phyloP scores from a whole-genome alignment of 2,888 invertebrate genomes.

The Opisthograptis luteolata region DNA sequence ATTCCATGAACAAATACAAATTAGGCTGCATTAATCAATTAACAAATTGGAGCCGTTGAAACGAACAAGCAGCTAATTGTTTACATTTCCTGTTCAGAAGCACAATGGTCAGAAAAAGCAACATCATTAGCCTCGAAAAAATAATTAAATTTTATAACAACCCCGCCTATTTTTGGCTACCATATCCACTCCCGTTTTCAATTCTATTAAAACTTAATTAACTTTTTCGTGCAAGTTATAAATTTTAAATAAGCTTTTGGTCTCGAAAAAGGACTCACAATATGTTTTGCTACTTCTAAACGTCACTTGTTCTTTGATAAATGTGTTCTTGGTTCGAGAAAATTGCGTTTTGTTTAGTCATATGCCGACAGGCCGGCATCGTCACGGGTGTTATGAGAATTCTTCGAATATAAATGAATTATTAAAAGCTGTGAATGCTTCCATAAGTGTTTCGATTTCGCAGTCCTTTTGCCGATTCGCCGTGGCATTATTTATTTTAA shows the following conservation, averaged over 20 bases:
- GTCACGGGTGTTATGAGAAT: slow-evolving; percentile 49
- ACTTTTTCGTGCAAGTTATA: slow-evolving; percentile 76
- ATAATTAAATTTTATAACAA: slow-evolving; percentile 82
- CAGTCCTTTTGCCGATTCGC: slow-evolving; percentile 35
- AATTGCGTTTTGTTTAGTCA: slow-evolving; percentile 71
- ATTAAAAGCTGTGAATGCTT: slow-evolving; percentile 43
- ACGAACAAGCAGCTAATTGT: slow-evolving; percentile 57
- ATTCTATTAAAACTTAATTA: slow-evolving; percentile 85
- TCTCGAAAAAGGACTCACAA: slow-evolving; percentile 70
- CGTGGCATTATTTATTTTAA: slow-evolving; percentile 35
- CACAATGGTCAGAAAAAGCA: slow-evolving; percentile 58
- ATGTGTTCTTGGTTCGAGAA: slow-evolving; percentile 70
- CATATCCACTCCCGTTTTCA: slow-evolving; percentile 79
- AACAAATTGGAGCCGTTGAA: slow-evolving; percentile 37
- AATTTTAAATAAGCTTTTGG: slow-evolving; percentile 70
- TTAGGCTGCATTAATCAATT: slow-evolving; percentile 36
- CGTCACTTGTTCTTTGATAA: slow-evolving; percentile 82
- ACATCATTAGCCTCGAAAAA: slow-evolving; percentile 72
- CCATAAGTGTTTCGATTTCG: slow-evolving; percentile 40
- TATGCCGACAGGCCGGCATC: slow-evolving; percentile 66
- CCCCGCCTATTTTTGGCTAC: slow-evolving; percentile 85
- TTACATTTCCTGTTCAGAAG: slow-evolving; percentile 72
- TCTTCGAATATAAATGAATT: slow-evolving; percentile 46
- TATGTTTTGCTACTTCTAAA: slow-evolving; percentile 83
- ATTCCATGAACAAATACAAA: slow-evolving; percentile 22